Percentiles rank a stretch among this genome's conserved stretches.
Evolutionary conservation across 1,140 invertebrate genomes (phyloP).

Genomic region (Ooceraea biroi): DNA sequence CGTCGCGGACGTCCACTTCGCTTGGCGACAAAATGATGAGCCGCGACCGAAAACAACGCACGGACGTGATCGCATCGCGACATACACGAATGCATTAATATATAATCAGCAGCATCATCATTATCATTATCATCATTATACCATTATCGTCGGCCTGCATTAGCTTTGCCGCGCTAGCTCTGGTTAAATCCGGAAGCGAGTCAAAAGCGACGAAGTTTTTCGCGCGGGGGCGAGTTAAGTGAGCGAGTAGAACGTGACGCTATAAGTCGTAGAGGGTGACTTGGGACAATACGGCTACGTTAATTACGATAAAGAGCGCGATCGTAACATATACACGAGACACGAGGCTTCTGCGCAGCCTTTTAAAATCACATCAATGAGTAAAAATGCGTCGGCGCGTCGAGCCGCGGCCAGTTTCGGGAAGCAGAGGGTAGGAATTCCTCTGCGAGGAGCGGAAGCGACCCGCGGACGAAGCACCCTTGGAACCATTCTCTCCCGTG

Average conservation of each 20-base stretch:
- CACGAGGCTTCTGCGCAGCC: conserved; percentile 83
- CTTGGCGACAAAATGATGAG: conserved; percentile 45
- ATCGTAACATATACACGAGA: conserved; percentile 85
- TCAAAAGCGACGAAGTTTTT: conserved; percentile 79
- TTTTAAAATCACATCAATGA: conserved; percentile 85
- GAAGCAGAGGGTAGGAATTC: conserved; percentile 41
- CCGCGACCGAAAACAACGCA: conserved; percentile 31
- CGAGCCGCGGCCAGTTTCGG: conserved; percentile 65
- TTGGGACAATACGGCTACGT: conserved; percentile 77
- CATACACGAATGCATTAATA: conserved; percentile 58
- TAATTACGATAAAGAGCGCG: conserved; percentile 80
- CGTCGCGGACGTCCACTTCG: conserved; percentile 52
- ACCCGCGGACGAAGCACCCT: conserved; percentile 55
- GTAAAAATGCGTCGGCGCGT: conserved; percentile 77
- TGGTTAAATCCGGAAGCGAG: conserved; percentile 72
- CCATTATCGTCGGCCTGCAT: conserved; percentile 29
- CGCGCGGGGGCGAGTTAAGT: conserved; percentile 48
- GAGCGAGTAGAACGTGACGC: conserved; percentile 73
- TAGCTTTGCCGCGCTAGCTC: conserved; percentile 46
- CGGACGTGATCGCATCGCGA: conserved; percentile 60
- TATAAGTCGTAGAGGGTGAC: conserved; percentile 80
- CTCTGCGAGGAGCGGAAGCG: conserved; percentile 20
- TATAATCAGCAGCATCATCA: conserved; percentile 34
- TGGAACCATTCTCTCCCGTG: conserved; percentile 27
- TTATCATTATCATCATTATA: conserved; percentile 44